These are phyloP conservation scores for Calidris pugnax DNA, from an alignment of 2,113 vertebrate genomes.

Conservation along the genomic window DNA sequence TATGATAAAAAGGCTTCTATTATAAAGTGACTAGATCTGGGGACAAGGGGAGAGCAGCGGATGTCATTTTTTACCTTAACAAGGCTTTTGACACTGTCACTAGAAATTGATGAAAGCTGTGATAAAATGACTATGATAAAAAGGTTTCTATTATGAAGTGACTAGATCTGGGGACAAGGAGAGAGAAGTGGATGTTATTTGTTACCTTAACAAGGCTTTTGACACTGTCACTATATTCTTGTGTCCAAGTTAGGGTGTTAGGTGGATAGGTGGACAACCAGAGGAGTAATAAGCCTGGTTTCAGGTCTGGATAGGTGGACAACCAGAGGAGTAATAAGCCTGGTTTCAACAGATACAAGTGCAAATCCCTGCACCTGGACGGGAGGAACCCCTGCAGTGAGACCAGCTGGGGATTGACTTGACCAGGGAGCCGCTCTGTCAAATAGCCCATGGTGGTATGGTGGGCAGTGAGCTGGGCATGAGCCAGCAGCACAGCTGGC, in stretches of 20 bases:
- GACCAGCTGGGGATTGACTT: background rate
- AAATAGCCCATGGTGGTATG: background rate
- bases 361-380: background rate
- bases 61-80: background rate
- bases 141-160: background rate
- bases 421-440: background rate
- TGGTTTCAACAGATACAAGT: background rate
- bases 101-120: background rate
- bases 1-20: background rate
- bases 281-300: background rate
- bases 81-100: background rate
- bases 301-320: background rate
- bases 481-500: background rate
- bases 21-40: background rate
- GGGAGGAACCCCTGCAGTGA: background rate
- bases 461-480: background rate
- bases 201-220: background rate
- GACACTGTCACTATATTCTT: background rate
- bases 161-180: background rate
- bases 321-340: background rate
- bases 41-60: background rate
- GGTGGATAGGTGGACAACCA: background rate
- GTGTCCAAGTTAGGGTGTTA: background rate
- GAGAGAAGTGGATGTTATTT: background rate
- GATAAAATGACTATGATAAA: background rate